These are phyloP conservation scores for Cantharis flavilabris DNA, from an alignment of 2,888 invertebrate genomes.

Conservation along the genomic window DNA sequence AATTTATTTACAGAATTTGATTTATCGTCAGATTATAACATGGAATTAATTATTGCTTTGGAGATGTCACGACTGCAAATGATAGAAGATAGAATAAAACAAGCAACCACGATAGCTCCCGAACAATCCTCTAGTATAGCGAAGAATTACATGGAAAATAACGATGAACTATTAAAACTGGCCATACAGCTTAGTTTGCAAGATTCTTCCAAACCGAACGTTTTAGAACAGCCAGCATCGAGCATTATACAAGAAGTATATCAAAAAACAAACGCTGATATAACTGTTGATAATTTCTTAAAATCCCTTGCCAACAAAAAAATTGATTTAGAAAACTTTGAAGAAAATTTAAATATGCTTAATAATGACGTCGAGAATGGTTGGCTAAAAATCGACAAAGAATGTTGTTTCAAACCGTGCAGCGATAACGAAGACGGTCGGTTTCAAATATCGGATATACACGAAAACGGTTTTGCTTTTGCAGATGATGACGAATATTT, in stretches of 20 bases:
- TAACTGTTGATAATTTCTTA: slow-evolving; percentile 60
- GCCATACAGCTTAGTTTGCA: slow-evolving; percentile 61
- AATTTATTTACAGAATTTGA: slow-evolving; percentile 20
- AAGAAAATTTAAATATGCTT: slow-evolving; percentile 44
- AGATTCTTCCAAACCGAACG: slow-evolving; percentile 47
- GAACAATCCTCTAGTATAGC: slow-evolving; percentile 53
- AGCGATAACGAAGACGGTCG: slow-evolving; percentile 58
- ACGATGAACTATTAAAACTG: slow-evolving; percentile 58
- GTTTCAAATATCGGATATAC: slow-evolving; percentile 60
- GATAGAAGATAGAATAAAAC: slow-evolving; percentile 64
- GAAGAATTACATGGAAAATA: slow-evolving; percentile 51
- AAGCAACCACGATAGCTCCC: slow-evolving; percentile 45
- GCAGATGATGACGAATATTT: slow-evolving; percentile 52
- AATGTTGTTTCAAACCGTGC: slow-evolving; percentile 52
- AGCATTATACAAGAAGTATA: slow-evolving; percentile 36
- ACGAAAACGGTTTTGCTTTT: slow-evolving; percentile 56
- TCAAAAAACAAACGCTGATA: slow-evolving; percentile 56
- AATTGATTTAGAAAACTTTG: slow-evolving; percentile 54
- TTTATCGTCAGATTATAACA: slow-evolving; percentile 58
- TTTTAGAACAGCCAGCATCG: slow-evolving; percentile 29
- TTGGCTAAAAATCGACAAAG: slow-evolving; percentile 41
- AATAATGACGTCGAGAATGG: slow-evolving; percentile 45
- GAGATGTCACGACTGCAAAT: slow-evolving; percentile 72
- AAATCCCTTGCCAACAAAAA: slow-evolving; percentile 58
- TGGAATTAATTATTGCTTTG: slow-evolving; percentile 68